Percentiles rank a stretch among this genome's conserved stretches.
Conservation (phyloP, 2,113 vertebrate genomes). For the Ursus arctos region DNA sequence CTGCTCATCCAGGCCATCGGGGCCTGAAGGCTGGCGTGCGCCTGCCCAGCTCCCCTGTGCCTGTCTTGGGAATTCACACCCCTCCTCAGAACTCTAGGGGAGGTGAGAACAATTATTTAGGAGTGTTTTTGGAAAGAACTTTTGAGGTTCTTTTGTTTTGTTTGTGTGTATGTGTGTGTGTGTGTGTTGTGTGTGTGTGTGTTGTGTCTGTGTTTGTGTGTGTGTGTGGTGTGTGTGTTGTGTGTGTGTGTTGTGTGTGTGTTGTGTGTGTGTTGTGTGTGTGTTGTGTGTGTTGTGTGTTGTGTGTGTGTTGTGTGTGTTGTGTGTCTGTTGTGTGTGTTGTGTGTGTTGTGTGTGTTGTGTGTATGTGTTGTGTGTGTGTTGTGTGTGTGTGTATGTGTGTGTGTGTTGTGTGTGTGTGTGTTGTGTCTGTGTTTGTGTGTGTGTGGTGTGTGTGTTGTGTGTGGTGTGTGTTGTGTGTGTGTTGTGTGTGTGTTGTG, state of each 20-base stretch:
- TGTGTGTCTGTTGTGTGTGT: too few species aligned
- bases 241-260: background rate
- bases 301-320: too few species aligned
- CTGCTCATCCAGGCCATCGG: background rate
- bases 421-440: too few species aligned
- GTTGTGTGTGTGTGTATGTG: background rate
- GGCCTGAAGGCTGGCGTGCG: background rate
- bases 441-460: too few species aligned
- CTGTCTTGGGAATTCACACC: conserved; percentile 62
- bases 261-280: too few species aligned
- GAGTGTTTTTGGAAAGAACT: background rate
- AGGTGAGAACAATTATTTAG: background rate
- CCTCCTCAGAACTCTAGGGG: conserved; percentile 4
- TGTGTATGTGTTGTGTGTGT: too few species aligned
- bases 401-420: too few species aligned
- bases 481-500: too few species aligned
- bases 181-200: background rate
- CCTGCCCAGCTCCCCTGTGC: conserved; percentile 70
- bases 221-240: too few species aligned
- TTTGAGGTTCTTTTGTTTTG: background rate
- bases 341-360: too few species aligned
- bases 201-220: background rate
- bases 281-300: too few species aligned
- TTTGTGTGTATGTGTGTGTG: background rate
- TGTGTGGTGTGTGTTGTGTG: too few species aligned